Base-by-base conservation (phyloP, 2,113 vertebrate genomes). In the Vicugna pacos region DNA sequence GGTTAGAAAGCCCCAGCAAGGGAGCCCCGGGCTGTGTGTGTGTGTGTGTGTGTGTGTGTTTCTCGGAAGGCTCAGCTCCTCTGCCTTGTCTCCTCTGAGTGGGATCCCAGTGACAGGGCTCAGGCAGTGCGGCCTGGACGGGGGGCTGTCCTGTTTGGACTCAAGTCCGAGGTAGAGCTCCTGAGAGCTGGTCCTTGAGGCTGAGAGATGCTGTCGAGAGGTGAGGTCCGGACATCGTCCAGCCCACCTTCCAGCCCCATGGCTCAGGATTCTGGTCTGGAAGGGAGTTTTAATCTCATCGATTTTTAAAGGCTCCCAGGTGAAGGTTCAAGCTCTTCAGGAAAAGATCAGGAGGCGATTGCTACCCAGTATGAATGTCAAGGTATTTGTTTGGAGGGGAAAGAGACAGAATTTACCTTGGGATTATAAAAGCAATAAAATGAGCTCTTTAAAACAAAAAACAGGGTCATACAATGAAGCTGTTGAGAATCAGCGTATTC, bases 91-190 rank as follows among this genome's bases (percentile, higher is more conserved):
- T 64, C 32, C 52, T 76, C 52, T 65, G 77, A 69, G 30, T 17
- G 56, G 75, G 52, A 56, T 70, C 52, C 54, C 38, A 13, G 6
- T 2, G 3, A 26, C n/a, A 77, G 70, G 15, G 70, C 58, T 17
- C 15, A 8, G 38, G 46, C 14, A 0, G 0, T 42, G 35, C 17
- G 35, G 13, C 16, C 1, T 8, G 7, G 50, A 30, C 15, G 20
- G 8, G 3, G 35, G 62, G 26, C 46, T 81, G 58, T 72, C 65
- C 72, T 46, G 0, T 80, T 30, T 56, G 52, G 50, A 30, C 10
- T 38, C 9, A 26, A 67, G 77, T 24, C 62, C 1, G 2, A 81
- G 56, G 64, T n/a, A 65, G 70, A 54, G n/a, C 54, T 38, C 42
- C 58, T 50, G 28, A 60, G n/a, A 52, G 24, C 28, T 54, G 22